Base-by-base conservation (phyloP, 2,797 vertebrate species). In the Toxotes lorentzi region DNA sequence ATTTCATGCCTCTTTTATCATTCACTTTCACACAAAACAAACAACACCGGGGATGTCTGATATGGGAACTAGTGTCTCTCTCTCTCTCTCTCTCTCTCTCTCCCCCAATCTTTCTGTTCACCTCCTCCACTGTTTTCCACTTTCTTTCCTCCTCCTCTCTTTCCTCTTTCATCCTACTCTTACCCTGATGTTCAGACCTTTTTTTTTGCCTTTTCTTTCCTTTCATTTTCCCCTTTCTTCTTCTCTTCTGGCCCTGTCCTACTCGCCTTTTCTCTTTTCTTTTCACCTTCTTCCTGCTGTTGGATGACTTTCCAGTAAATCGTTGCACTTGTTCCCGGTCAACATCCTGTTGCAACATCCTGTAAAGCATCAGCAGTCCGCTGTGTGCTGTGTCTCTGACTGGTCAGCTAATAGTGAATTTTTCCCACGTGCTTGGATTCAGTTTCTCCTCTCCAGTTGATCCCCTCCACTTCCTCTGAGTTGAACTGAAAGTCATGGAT, bases 1-100 rank as follows among this genome's bases (percentile, higher is more conserved):
- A 99, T 99, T 99, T 99, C 97, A 99, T 97, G 98, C 96, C 97
- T 99, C 97, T 98, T 99, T 99, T 98, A 99, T 99, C 97, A 98
- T 97, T 97, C 96, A 96, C 97, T 98, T 97, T 97, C 97, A 96
- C 96, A 97, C 97, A 98, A 99, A 99, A 98, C 97, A 98, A 99
- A 99, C 97, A 98, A 97, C 97, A 97, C 96, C 94, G 94, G 94
- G 95, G 92, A 97, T 97, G 97, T 97, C 97, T 97, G 96, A 95
- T 96, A 94, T 96, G 96, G 95, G 95, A 97, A 97, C 96, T 93
- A 83, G 93, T 82, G 70, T 88, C 82, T 79, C 86, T 77, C 81
- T 68, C 79, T 64, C 69, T 35, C 58, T 68, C 70, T 60, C 50
- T 43, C 61, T 41, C 40, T 88, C 79, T 78, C 85, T 73, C 79